Evolutionary conservation across 2,797 vertebrate genomes (phyloP), one percentile per base, ranked within the genome.

Genomic region (Eulemur albifrons): DNA sequence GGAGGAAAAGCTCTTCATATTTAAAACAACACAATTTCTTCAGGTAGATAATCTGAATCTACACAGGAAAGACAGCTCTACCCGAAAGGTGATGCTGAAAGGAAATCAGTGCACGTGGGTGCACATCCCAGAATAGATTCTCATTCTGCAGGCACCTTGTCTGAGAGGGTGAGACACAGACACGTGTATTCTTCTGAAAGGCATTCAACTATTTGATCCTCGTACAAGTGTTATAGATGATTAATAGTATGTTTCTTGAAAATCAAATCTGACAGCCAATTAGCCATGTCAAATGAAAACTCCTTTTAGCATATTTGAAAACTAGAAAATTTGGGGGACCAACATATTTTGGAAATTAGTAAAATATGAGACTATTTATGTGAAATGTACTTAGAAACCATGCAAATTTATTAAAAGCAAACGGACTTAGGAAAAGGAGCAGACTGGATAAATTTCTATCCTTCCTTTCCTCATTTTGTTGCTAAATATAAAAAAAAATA

Each of bases 391-490:
- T 20, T 35, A 40, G 32, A 38, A 65, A 77, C 5, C 20, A 83
- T 52, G 27, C 13, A 90, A 72, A 79, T 93, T 85, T 90, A 88
- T 45, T 83, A 40, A 72, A 95, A 96, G 84, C n/a, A 92, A 79
- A 86, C 69, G 48, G 38, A 48, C 15, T 87, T 87, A 25, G 14
- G 17, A 48, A 93, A 94, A 95, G 21, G 38, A 88, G 32, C 43
- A 63, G 10, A 21, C 3, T 80, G 43, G 73, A 72, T 72, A 18
- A 73, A 90, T 35, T 73, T 84, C 32, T 23, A 79, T 27, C 48
- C 17, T 17, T n/a, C 10, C n/a, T 73, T 30, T 81, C 35, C 35
- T 43, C 11, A 1, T 90, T 88, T 72, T 73, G 48, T 87, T 81
- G 17, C 48, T 69, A 54, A n/a, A 21, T 57, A n/a, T 48, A 2